Evolutionary conservation across 2,113 vertebrate species (phyloP), one percentile per base, ranked within the genome.

Genomic region (Otis tarda): DNA sequence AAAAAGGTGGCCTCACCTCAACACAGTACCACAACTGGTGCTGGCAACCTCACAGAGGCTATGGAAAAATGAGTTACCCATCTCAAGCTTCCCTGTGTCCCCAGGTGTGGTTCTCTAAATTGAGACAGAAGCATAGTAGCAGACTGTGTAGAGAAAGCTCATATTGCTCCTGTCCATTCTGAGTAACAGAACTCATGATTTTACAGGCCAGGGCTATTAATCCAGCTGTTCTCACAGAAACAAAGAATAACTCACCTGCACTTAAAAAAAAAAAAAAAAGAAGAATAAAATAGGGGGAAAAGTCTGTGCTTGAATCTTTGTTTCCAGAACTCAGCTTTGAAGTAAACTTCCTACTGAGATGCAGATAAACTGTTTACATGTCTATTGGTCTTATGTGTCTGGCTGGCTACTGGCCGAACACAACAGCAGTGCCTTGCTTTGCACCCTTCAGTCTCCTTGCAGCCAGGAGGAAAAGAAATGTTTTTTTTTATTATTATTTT

Each of bases 361-460:
- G 10, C 19, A 64, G 11, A 43, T 41, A 91, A 84, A 76, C 35
- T 85, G 47, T 85, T 96, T 64, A 83, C 47, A 22, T 43, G 28
- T 49, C 79, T 14, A 0, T 60, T 81, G 53, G 24, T 70, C 57
- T 87, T 87, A 37, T n/a, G 83, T 52, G 41, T 10, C 93, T 81
- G 64, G 22, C 80, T 94, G 93, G 75, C 77, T 93, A 64, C 37
- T 27, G 24, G 68, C 82, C 94, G 96, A 93, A 86, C 50, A 69
- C n/a, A 97, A 87, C 52, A 95, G 68, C 39, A 85, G 23, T 16
- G 13, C 53, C n/a, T 92, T 84, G 35, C 24, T 74, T 87, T 96
- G 55, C 63, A 92, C 67, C 56, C 49, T 71, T 79, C 28, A 63
- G 41, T 56, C 35, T 90, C 52, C 35, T 78, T 71, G 11, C 52